A percentile compares a stretch with the other conserved stretches of the same genome.
phyloP scores from a whole-genome alignment of 2,113 vertebrate species.

The Oplegnathus fasciatus region DNA sequence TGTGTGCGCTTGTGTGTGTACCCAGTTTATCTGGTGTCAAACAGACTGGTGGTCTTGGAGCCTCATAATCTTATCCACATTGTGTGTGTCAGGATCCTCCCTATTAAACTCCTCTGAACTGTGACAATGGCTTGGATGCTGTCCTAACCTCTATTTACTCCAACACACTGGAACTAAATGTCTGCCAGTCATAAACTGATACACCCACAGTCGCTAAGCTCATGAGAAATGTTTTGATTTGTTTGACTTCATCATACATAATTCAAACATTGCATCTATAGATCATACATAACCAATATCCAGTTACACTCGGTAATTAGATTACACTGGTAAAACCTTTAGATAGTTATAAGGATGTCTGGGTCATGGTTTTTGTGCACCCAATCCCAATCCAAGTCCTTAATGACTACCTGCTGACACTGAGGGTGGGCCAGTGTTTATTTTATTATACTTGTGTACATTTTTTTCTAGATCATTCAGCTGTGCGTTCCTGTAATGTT shows the following conservation, averaged over 20 bases:
- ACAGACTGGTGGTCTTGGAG: constrained; percentile 64
- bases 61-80: constrained; percentile 67
- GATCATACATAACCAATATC: not conserved
- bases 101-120: constrained; percentile 64
- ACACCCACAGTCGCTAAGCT: constrained; percentile 10
- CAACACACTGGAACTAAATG: constrained; percentile 37
- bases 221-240: constrained; percentile 33
- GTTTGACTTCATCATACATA: constrained; percentile 28
- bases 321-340: not conserved
- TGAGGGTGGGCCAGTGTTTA: constrained; percentile 9
- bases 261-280: constrained; percentile 35
- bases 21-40: constrained; percentile 68
- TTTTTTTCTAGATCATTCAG: not conserved
- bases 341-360: not conserved
- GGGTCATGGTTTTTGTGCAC: not conserved
- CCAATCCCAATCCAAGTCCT: too few relatives aligned
- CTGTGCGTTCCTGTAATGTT: not conserved
- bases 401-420: not conserved
- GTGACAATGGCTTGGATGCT: constrained; percentile 63
- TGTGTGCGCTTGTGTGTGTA: constrained; percentile 12
- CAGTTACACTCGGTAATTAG: not conserved
- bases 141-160: constrained; percentile 55
- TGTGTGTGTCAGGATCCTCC: constrained; percentile 58
- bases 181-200: constrained; percentile 43
- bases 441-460: not conserved